Evolutionary conservation across 2,888 invertebrate species (phyloP).

Genomic region (Aphrophora alni): DNA sequence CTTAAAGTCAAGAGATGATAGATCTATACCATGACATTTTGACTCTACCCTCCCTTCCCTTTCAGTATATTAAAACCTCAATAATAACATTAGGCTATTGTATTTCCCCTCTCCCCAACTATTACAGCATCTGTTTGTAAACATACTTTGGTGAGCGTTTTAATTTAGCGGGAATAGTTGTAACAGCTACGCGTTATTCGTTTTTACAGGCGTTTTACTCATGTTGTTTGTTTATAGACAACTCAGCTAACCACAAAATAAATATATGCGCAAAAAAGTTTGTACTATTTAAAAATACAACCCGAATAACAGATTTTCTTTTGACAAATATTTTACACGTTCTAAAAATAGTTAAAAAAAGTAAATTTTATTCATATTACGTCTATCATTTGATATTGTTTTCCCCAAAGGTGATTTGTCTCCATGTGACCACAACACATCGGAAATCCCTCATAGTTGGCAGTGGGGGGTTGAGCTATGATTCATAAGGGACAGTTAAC

Average conservation of each 20-base stretch:
- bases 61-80: neutral
- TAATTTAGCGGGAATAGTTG: neutral
- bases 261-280: too few species aligned
- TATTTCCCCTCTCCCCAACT: neutral
- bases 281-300: too few species aligned
- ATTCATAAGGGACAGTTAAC: neutral
- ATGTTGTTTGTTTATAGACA: too few species aligned
- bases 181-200: too few species aligned
- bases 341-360: too few species aligned
- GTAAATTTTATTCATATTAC: too few species aligned
- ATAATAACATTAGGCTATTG: conserved; percentile 6
- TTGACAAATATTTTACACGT: too few species aligned
- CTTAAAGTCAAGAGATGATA: neutral
- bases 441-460: neutral
- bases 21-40: neutral
- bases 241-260: too few species aligned
- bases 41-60: neutral
- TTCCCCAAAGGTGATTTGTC: too few species aligned
- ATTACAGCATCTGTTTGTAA: neutral
- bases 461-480: neutral
- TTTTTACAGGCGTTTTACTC: too few species aligned
- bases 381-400: too few species aligned
- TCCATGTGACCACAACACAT: neutral
- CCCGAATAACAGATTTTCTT: too few species aligned
- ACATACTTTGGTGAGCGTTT: neutral